Percentiles rank a stretch among this genome's conserved stretches.
These are phyloP conservation scores for Macaria liturata DNA, from an alignment of 2,888 invertebrate species.

Conservation along the genomic window DNA sequence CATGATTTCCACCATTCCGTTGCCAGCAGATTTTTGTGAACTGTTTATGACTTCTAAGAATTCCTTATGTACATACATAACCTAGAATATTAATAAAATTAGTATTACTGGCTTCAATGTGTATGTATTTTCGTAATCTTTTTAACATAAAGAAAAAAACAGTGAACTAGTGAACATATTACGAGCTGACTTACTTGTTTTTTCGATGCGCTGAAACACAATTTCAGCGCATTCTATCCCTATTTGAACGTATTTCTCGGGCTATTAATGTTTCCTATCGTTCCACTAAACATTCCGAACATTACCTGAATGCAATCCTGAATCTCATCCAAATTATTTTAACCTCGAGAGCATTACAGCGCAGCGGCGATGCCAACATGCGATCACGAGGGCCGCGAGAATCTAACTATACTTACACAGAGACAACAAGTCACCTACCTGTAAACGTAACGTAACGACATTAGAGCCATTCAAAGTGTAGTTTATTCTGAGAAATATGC, in stretches of 20 bases:
- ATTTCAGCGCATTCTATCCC: too few species aligned
- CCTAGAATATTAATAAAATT: too few species aligned
- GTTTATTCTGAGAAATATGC: slow-evolving; percentile 28
- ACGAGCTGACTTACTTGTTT: too few species aligned
- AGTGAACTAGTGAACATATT: too few species aligned
- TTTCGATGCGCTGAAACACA: too few species aligned
- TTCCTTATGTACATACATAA: neutral
- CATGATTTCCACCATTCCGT: slow-evolving; percentile 11
- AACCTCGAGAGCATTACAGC: slow-evolving; percentile 32
- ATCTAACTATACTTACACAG: slow-evolving; percentile 6
- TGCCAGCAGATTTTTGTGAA: slow-evolving; percentile 20
- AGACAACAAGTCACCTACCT: slow-evolving; percentile 10
- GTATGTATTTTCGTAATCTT: too few species aligned
- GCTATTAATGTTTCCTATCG: too few species aligned
- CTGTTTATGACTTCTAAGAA: slow-evolving; percentile 17
- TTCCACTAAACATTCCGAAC: slow-evolving; percentile 26
- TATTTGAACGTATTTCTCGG: too few species aligned
- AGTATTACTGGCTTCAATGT: too few species aligned
- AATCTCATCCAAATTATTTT: slow-evolving; percentile 31
- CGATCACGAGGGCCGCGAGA: slow-evolving; percentile 22
- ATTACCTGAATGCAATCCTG: slow-evolving; percentile 27
- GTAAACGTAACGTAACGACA: slow-evolving; percentile 12
- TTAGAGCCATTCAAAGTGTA: slow-evolving; percentile 15
- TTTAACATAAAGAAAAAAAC: too few species aligned
- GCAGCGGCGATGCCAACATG: slow-evolving; percentile 24